phyloP scores from a whole-genome alignment of 2,888 invertebrate species.

The Troides aeacus region DNA sequence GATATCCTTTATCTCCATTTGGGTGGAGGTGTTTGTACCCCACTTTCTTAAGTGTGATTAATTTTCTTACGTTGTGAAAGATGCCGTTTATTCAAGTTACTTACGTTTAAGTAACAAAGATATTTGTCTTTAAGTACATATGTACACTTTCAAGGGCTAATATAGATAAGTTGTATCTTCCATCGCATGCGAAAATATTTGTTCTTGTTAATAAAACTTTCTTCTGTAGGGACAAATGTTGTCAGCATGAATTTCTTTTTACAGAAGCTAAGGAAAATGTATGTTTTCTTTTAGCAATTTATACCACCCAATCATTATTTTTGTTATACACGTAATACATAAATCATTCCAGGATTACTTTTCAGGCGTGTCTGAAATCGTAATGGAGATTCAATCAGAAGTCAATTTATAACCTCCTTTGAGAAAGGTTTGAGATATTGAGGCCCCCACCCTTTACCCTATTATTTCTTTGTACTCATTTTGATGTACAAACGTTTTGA shows the following conservation, averaged over 20 bases:
- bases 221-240: no score
- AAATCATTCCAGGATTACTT: not conserved
- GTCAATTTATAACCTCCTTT: slow-evolving; percentile 14
- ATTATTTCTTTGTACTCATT: not conserved
- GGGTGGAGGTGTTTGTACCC: not conserved
- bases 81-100: not conserved
- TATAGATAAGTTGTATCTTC: not conserved
- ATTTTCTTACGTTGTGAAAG: not conserved
- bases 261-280: no score
- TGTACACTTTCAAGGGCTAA: no score
- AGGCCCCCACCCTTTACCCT: not conserved
- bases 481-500: not conserved
- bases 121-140: not conserved
- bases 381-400: slow-evolving; percentile 4
- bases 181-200: not conserved
- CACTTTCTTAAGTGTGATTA: slow-evolving; percentile 1
- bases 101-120: not conserved
- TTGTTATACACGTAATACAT: not conserved
- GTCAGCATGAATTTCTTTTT: no score
- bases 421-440: slow-evolving; percentile 10
- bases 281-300: no score
- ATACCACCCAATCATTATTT: not conserved
- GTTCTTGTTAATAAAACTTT: no score
- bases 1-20: not conserved
- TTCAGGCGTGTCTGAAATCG: not conserved